Percentiles rank a stretch among this genome's conserved stretches.
These are phyloP conservation scores for Gallinago paraguaiae DNA, from an alignment of 2,113 vertebrate species.

Conservation along the genomic window DNA sequence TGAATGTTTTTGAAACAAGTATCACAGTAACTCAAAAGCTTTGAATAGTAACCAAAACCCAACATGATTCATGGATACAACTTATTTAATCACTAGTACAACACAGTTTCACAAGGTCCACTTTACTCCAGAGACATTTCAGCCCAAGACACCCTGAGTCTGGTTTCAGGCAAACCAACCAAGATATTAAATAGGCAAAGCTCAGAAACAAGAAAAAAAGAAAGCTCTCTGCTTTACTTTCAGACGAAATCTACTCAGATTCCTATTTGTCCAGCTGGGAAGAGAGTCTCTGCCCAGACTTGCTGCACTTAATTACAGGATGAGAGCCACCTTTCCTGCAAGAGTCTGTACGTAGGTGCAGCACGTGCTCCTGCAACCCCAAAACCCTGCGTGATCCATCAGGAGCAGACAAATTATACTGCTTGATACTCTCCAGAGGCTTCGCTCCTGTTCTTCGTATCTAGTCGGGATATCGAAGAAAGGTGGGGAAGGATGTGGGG, in stretches of 20 bases:
- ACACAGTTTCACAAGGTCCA: neutral
- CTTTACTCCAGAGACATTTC: neutral
- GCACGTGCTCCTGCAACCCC: neutral
- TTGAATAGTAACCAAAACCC: neutral
- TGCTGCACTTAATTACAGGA: neutral
- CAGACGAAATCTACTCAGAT: neutral
- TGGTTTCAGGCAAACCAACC: neutral
- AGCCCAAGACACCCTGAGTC: rapidly evolving
- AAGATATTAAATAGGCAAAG: neutral
- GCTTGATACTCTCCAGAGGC: neutral
- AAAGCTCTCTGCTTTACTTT: neutral
- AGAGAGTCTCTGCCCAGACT: neutral
- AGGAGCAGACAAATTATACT: neutral
- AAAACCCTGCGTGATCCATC: neutral
- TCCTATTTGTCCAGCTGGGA: neutral
- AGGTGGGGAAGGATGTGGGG: neutral
- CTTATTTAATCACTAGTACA: neutral
- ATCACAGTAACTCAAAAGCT: neutral
- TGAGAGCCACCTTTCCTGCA: neutral
- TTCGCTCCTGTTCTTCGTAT: neutral
- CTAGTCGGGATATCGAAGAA: neutral
- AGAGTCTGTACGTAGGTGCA: neutral
- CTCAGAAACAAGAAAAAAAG: neutral
- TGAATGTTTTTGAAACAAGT: neutral
- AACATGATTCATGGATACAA: neutral